Evolutionary conservation across 2,888 invertebrate genomes (phyloP).

Genomic region (Tethea ocularis): DNA sequence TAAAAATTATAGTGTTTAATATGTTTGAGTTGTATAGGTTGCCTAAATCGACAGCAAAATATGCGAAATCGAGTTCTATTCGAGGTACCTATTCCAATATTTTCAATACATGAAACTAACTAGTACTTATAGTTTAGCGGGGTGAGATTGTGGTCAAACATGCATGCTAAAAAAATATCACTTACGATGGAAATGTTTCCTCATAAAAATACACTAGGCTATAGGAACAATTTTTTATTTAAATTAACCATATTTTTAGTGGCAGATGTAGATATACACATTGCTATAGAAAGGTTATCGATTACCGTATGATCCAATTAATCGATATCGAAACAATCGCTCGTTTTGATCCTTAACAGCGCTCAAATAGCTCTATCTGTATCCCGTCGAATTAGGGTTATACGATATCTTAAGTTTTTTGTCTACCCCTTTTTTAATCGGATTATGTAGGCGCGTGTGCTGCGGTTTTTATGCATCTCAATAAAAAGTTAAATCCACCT

Average conservation of each 20-base stretch:
- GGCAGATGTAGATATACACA: slow-evolving; percentile 76
- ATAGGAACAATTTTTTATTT: slow-evolving; percentile 12
- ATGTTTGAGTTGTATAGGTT: no score
- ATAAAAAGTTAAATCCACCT: slow-evolving; percentile 78
- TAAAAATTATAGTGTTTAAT: no score
- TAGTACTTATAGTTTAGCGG: no score
- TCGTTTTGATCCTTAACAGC: slow-evolving; percentile 65
- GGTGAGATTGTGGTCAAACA: no score
- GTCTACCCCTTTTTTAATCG: slow-evolving; percentile 82
- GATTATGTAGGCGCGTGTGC: slow-evolving; percentile 77
- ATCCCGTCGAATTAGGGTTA: slow-evolving; percentile 75
- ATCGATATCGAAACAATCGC: slow-evolving; percentile 80
- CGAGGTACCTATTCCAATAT: no score
- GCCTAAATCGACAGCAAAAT: no score
- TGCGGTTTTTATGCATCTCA: slow-evolving; percentile 57
- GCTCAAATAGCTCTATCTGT: slow-evolving; percentile 80
- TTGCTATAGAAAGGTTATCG: slow-evolving; percentile 75
- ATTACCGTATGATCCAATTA: slow-evolving; percentile 82
- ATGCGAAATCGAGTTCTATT: no score
- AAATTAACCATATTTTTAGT: slow-evolving; percentile 43
- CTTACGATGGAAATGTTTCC: background rate
- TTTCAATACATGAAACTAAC: no score
- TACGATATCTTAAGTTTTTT: slow-evolving; percentile 65
- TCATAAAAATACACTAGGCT: slow-evolving; percentile 19
- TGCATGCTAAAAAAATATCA: no score